These are phyloP conservation scores for Balearica regulorum DNA, from an alignment of 2,797 vertebrate species.

Conservation along the genomic window DNA sequence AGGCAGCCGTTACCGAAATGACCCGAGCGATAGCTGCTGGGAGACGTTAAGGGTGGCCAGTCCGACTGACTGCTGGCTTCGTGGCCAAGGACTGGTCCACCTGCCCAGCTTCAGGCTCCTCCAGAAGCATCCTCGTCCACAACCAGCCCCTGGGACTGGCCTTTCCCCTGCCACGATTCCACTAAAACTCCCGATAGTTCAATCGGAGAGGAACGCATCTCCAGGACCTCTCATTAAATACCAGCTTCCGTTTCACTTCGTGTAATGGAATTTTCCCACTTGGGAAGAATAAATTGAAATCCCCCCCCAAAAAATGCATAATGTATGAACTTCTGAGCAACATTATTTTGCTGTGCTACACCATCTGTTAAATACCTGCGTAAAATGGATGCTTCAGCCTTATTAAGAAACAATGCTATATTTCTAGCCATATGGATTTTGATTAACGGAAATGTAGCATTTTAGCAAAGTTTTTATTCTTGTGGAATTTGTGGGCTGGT, in stretches of 20 bases:
- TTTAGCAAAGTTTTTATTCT: neutral
- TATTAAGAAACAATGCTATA: slow-evolving; percentile 25
- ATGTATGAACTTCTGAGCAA: slow-evolving; percentile 56
- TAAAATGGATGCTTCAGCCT: slow-evolving; percentile 58
- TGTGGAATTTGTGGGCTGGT: neutral
- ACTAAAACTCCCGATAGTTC: neutral
- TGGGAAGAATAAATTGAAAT: slow-evolving; percentile 53
- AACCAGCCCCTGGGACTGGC: neutral
- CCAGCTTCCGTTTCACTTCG: neutral
- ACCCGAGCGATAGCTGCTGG: neutral
- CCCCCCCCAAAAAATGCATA: slow-evolving; percentile 20
- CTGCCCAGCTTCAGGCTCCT: neutral
- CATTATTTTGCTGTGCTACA: neutral
- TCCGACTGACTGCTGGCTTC: rapidly evolving
- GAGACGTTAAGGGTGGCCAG: neutral
- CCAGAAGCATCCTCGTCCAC: neutral
- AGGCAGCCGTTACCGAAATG: neutral
- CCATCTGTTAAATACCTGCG: slow-evolving; percentile 72
- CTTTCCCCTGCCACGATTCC: neutral
- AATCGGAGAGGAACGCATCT: neutral
- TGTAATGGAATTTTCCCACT: slow-evolving; percentile 54
- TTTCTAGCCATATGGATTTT: slow-evolving; percentile 28
- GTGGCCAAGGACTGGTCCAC: neutral
- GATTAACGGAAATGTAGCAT: slow-evolving; percentile 30
- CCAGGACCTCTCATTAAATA: neutral